These are phyloP conservation scores for Melozone crissalis DNA, from an alignment of 2,113 vertebrate species.

Conservation along the genomic window DNA sequence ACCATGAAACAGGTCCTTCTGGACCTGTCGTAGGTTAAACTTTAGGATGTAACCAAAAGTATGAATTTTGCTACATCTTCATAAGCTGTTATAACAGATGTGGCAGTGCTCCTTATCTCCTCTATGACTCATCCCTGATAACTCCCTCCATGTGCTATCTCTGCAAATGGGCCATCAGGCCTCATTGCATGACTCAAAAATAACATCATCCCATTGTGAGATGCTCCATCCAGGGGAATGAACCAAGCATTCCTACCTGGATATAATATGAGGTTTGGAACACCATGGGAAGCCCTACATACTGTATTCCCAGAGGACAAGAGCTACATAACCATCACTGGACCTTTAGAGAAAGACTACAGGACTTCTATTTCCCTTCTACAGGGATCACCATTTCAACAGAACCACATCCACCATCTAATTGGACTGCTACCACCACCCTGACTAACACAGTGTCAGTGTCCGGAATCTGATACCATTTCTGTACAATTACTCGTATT, in stretches of 20 bases:
- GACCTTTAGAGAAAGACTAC: background rate
- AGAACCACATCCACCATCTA: background rate
- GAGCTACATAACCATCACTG: background rate
- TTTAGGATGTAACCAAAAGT: background rate
- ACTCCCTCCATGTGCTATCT: no score
- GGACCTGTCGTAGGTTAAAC: background rate
- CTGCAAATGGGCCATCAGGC: no score
- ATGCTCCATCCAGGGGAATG: fast-evolving
- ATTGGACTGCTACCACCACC: background rate
- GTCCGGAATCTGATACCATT: background rate
- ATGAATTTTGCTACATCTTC: background rate
- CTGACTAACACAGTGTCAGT: no score
- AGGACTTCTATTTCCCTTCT: no score
- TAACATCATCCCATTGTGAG: background rate
- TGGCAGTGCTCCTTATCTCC: background rate
- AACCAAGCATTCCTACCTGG: background rate
- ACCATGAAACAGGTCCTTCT: background rate
- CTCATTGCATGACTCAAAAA: background rate
- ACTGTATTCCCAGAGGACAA: background rate
- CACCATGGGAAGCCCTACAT: no score
- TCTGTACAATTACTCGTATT: background rate
- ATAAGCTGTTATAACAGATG: no score
- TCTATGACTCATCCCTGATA: background rate
- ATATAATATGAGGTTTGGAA: background rate
- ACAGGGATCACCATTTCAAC: background rate